Base-by-base conservation (phyloP, 1,140 invertebrate genomes). In the Papilio polyxenes region DNA sequence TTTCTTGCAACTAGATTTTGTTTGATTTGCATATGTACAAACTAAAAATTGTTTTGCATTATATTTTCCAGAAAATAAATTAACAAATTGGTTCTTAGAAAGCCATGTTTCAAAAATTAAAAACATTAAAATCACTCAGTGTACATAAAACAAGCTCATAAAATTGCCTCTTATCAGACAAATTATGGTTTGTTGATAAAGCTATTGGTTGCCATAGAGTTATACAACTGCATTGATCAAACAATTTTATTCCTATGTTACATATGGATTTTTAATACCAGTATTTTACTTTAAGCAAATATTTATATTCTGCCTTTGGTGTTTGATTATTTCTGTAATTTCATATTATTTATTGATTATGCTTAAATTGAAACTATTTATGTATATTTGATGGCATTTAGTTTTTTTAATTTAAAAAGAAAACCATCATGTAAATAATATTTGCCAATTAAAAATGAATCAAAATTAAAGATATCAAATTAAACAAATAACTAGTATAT, bases 141-240 rank as follows among this genome's bases (percentile, higher is more conserved):
- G 17, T 20, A 77, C 75, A 77, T 53, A 77, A 77, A 77, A 77
- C 75, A 2, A 23, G 20, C 49, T 77, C 48, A 13, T 77, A 53
- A 77, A 77, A 53, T 77, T 53, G 37, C 49, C 49, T 44, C 75
- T 82, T 84, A 81, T 80, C 65, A 78, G 75, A 13, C 40, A 80
- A 76, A 40, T 62, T 72, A 82, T 51, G 75, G 76, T 82, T 56
- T 82, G 75, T 86, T 86, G 85, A 87, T 87, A 86, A 87, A 85
- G 80, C 81, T 11, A 53, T 77, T 77, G 23, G 83, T 85, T 88
- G 83, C 83, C 82, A 85, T 75, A 62, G 78, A 69, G 31, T 23
- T 75, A 75, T 51, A 80, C 40, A 17, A 31, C 23, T 20, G 40
- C 81, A 83, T 84, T 81, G 82, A 84, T 15, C 62, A 75, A 84